Conservation (phyloP, 2,113 vertebrate species). For the Sander vitreus region DNA sequence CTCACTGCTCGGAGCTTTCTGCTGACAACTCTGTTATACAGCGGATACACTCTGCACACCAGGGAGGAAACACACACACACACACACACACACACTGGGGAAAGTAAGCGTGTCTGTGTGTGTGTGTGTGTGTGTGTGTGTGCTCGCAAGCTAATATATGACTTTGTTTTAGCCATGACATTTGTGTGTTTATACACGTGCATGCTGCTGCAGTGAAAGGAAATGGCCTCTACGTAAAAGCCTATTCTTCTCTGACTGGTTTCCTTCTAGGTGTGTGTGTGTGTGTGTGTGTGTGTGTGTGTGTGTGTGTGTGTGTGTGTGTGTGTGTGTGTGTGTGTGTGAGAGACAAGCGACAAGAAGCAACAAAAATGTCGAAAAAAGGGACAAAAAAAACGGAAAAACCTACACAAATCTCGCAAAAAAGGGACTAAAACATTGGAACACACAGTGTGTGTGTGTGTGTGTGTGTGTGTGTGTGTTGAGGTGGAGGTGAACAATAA, state of each 20-base stretch:
- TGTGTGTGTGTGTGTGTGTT: constrained; percentile 19
- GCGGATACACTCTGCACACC: constrained; percentile 60
- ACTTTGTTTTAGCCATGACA: constrained; percentile 50
- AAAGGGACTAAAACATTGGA: too few relatives aligned
- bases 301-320: constrained; percentile 34
- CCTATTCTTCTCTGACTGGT: constrained; percentile 81
- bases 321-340: constrained; percentile 36
- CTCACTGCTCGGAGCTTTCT: constrained; percentile 53
- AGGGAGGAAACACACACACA: constrained; percentile 61
- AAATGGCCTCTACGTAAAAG: constrained; percentile 75
- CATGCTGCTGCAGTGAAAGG: constrained; percentile 61
- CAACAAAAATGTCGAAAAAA: too few relatives aligned
- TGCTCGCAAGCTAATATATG: constrained; percentile 33
- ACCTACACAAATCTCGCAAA: too few relatives aligned
- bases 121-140: constrained; percentile 26
- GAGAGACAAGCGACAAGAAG: neutral
- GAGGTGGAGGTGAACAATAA: constrained; percentile 55
- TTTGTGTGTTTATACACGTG: constrained; percentile 61
- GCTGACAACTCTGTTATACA: constrained; percentile 70
- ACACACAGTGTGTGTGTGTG: constrained; percentile 23
- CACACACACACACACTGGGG: neutral
- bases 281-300: constrained; percentile 36
- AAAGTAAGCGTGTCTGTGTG: constrained; percentile 19
- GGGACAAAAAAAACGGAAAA: too few relatives aligned
- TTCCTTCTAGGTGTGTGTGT: constrained; percentile 80